Base-by-base conservation (phyloP, 2,888 invertebrate species). In the Baccha elongata region DNA sequence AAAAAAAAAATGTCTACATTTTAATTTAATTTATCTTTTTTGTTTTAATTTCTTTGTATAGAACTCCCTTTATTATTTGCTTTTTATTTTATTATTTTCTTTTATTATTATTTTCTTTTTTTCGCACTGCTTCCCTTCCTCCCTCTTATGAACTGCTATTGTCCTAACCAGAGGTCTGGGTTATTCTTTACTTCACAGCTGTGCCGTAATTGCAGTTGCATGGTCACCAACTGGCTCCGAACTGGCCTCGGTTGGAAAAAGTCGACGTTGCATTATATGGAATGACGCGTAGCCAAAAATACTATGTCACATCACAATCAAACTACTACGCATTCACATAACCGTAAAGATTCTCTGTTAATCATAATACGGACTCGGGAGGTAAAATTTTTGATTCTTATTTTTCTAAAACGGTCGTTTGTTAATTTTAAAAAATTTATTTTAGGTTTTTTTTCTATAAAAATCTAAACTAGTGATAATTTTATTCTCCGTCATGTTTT, bases 171-270 rank as follows among this genome's bases (percentile, higher is more conserved):
- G 80, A 65, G 69, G 69, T 65, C 58, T 71, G 64, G 80, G 60
- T 76, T 78, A 85, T 88, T 87, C 52, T 90, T 90, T 91, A 87
- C 90, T 92, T 91, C 91, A 87, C 93, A 97, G 97, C 91, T 93
- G 94, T 68, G 94, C 96, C 44, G 96, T 97, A 76, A 95, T 96
- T 78, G 96, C 97, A 42, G 96, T 97, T 42, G 94, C 96, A 48
- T 98, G 97, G 97, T 96, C 96, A 90, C 96, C 96, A 5, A 95
- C 95, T 88, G 96, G 95, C 46, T 94, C 94, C 52, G 93, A 94
- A 75, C 91, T 98, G 68, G 95, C 96, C 62, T 95, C 96, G 44
- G 97, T 96, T 85, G 97, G 97, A 91, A 94, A 95, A 86, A 93
- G 94, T 86, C 97, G 95, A 91, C 94, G 94, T 86, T 95, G 95